phyloP scores from a whole-genome alignment of 2,888 invertebrate species.

The Furcula furcula region DNA sequence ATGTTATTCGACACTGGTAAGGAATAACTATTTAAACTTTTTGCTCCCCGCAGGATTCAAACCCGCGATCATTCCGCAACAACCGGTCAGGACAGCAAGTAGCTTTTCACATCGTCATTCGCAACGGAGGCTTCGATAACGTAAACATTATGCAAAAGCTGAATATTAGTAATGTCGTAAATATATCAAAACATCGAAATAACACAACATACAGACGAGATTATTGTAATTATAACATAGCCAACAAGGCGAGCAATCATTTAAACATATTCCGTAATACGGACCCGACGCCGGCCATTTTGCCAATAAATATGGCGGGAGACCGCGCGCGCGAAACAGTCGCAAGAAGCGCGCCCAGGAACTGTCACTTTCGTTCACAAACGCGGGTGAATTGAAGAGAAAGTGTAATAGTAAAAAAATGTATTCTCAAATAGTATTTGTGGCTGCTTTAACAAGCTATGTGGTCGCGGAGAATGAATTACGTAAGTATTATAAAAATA shows the following conservation, averaged over 20 bases:
- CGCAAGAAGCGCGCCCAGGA: constrained; percentile 21
- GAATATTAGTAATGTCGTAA: no score
- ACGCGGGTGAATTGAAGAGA: constrained; percentile 18
- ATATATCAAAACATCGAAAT: background rate
- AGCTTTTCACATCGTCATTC: no score
- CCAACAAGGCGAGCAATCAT: constrained; percentile 18
- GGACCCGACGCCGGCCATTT: constrained; percentile 12
- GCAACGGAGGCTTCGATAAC: no score
- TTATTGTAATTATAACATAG: background rate
- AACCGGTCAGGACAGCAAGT: no score
- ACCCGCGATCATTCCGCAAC: no score
- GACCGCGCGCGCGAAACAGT: constrained; percentile 39
- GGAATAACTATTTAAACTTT: no score
- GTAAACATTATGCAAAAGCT: no score
- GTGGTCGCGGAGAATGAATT: constrained; percentile 34
- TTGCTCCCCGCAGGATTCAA: no score
- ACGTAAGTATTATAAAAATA: constrained; percentile 45
- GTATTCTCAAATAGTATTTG: constrained; percentile 30
- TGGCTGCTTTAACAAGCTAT: constrained; percentile 30
- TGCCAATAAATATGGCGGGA: constrained; percentile 35
- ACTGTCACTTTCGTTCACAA: constrained; percentile 27
- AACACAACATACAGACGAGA: background rate
- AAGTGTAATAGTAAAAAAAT: constrained; percentile 29
- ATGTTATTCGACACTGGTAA: no score
- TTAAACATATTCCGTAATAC: constrained; percentile 21